Conservation (phyloP, 2,797 vertebrate species). For the Buphagus erythrorhynchus region DNA sequence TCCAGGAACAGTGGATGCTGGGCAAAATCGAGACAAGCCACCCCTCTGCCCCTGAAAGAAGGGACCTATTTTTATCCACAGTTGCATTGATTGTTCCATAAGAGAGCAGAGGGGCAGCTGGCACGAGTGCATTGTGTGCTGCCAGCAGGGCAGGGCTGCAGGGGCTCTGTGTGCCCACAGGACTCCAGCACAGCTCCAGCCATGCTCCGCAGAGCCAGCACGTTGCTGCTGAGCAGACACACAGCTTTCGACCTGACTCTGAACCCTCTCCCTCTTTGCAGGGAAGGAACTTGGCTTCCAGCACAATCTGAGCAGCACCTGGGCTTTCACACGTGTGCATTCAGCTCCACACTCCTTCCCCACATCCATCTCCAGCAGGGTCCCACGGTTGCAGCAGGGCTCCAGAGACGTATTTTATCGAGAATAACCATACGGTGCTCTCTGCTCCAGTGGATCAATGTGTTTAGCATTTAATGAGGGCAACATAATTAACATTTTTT, state of each 20-base stretch:
- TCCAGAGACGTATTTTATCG: background rate
- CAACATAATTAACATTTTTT: conserved; percentile 69
- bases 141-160: background rate
- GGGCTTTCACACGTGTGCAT: background rate
- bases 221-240: background rate
- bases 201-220: background rate
- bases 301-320: background rate
- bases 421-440: conserved; percentile 45
- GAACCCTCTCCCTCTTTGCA: background rate
- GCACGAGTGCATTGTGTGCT: background rate
- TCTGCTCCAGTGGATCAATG: conserved; percentile 67
- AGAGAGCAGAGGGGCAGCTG: background rate
- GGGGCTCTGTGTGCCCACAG: rapidly evolving
- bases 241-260: background rate
- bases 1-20: background rate
- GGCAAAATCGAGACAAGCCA: background rate
- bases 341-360: background rate
- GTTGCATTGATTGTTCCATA: conserved; percentile 51
- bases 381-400: background rate
- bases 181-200: background rate
- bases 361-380: background rate
- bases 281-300: background rate
- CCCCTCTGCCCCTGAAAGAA: conserved; percentile 1
- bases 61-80: conserved; percentile 52
- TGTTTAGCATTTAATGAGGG: conserved; percentile 70